Conservation (phyloP, 2,113 vertebrate species). For the Hydrolagus affinis region DNA sequence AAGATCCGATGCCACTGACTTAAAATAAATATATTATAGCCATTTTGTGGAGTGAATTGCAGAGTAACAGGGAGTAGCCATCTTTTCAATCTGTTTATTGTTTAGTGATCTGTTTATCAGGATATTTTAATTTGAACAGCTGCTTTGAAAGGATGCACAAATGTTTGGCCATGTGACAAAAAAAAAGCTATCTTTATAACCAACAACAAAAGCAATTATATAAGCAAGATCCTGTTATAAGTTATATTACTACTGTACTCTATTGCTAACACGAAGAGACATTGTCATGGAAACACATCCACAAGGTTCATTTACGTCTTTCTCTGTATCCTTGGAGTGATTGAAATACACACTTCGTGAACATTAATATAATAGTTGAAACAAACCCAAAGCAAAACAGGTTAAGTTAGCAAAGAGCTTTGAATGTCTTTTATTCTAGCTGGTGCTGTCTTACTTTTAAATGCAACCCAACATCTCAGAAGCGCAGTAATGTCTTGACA, state of each 20-base stretch:
- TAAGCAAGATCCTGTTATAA: not conserved
- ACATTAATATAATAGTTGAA: not conserved
- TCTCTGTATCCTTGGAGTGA: not conserved
- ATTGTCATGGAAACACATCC: not conserved
- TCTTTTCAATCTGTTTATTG: too few species aligned
- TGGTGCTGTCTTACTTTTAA: too few species aligned
- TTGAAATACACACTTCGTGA: not conserved
- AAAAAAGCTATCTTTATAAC: not conserved
- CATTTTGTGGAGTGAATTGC: too few species aligned
- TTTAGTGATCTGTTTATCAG: too few species aligned
- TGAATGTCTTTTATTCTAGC: not conserved
- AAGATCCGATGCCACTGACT: too few species aligned
- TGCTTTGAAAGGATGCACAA: not conserved
- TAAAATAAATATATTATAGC: too few species aligned
- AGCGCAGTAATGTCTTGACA: too few species aligned
- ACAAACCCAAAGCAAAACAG: not conserved
- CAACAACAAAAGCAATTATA: not conserved
- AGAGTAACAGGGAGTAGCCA: too few species aligned
- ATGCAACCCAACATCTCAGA: too few species aligned
- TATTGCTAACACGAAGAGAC: not conserved
- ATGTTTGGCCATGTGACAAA: not conserved
- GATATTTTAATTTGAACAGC: not conserved
- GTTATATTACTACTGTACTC: not conserved
- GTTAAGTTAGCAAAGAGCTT: not conserved
- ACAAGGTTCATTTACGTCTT: too few species aligned